These are phyloP conservation scores for Cecidostiba fungosa DNA, from an alignment of 2,888 invertebrate species.

Conservation along the genomic window DNA sequence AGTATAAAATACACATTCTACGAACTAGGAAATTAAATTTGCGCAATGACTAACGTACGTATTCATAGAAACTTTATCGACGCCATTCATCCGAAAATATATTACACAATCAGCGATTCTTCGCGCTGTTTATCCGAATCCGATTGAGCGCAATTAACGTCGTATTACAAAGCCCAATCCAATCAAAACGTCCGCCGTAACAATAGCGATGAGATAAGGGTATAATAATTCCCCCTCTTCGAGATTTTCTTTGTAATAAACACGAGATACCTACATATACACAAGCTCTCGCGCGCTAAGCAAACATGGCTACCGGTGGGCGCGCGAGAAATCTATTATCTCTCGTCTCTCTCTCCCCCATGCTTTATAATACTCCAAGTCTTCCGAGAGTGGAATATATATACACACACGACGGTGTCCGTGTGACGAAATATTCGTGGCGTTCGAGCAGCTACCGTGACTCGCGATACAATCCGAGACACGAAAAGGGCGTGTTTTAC, in stretches of 20 bases:
- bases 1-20: too few species aligned
- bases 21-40: too few species aligned
- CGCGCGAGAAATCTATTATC: constrained; percentile 59
- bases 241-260: background rate
- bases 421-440: constrained; percentile 57
- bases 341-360: background rate
- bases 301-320: constrained; percentile 55
- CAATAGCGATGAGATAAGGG: too few species aligned
- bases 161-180: too few species aligned
- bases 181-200: too few species aligned
- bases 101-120: too few species aligned
- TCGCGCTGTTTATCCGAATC: too few species aligned
- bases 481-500: constrained; percentile 64
- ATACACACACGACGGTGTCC: background rate
- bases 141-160: too few species aligned
- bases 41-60: too few species aligned
- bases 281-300: constrained; percentile 43
- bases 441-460: constrained; percentile 56
- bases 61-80: too few species aligned
- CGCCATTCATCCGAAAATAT: too few species aligned
- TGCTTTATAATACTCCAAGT: background rate
- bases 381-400: background rate
- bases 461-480: constrained; percentile 63
- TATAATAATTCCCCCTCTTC: background rate
- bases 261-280: background rate